Conservation (phyloP, 2,113 vertebrate genomes). For the Diadophis punctatus region DNA sequence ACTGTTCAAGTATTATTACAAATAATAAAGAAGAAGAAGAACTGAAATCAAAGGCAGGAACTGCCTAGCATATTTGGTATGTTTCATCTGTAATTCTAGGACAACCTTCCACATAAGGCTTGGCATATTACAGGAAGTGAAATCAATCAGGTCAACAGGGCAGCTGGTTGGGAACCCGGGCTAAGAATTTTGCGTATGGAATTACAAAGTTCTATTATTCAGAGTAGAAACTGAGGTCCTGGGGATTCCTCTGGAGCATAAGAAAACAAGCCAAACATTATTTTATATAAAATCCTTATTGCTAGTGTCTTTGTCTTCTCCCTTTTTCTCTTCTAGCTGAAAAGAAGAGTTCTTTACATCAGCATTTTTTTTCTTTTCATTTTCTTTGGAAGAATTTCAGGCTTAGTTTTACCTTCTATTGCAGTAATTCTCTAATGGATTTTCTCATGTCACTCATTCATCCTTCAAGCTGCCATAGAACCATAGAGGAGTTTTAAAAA, state of each 20-base stretch:
- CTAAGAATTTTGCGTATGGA: constrained; percentile 14
- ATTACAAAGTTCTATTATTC: background rate
- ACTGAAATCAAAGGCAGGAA: constrained; percentile 31
- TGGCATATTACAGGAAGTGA: background rate
- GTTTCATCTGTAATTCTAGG: constrained; percentile 34
- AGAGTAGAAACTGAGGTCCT: constrained; percentile 27
- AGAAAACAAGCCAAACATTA: constrained; percentile 7
- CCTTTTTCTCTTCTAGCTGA: background rate
- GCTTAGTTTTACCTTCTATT: background rate
- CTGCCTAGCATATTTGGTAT: constrained; percentile 26
- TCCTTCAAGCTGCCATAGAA: background rate
- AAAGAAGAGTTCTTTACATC: background rate
- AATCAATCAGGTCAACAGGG: background rate
- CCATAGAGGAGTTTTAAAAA: background rate
- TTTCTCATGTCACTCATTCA: background rate
- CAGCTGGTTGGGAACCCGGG: background rate
- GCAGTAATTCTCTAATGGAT: background rate
- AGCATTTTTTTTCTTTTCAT: background rate
- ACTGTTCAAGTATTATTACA: constrained; percentile 61
- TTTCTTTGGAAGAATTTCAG: background rate
- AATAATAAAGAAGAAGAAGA: constrained; percentile 48
- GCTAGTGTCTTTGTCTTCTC: constrained; percentile 14
- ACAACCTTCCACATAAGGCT: background rate
- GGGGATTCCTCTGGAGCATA: constrained; percentile 40
- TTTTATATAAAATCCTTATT: background rate